These are phyloP conservation scores for Scaptomyza cyrtandrae DNA, from an alignment of 2,888 invertebrate genomes.

Conservation along the genomic window DNA sequence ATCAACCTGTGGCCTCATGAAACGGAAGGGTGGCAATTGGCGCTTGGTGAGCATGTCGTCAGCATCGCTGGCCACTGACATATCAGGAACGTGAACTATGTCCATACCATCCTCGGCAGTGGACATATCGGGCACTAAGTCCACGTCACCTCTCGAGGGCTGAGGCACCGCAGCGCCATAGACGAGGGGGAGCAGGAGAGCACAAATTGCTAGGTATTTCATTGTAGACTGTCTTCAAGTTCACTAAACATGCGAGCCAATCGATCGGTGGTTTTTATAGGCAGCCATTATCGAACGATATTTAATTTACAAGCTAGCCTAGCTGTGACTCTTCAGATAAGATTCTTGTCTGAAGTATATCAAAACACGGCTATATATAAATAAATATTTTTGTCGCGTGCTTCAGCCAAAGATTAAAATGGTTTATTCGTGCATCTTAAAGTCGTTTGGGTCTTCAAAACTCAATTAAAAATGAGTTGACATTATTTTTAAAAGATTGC, in stretches of 20 bases:
- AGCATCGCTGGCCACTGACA: conserved; percentile 53
- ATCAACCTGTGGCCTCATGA: conserved; percentile 19
- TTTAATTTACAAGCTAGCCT: conserved; percentile 45
- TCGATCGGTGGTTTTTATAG: conserved; percentile 42
- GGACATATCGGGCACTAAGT: conserved; percentile 50
- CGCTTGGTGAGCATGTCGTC: background rate
- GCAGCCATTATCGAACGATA: conserved; percentile 41
- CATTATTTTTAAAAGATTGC: too few species aligned
- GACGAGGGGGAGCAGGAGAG: conserved; percentile 66
- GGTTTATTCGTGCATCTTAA: background rate
- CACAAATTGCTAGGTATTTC: conserved; percentile 64
- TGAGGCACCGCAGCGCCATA: conserved; percentile 52
- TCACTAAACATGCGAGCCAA: conserved; percentile 44
- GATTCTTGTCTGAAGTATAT: conserved; percentile 26
- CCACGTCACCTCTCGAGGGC: conserved; percentile 8
- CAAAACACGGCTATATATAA: background rate
- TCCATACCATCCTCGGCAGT: conserved; percentile 28
- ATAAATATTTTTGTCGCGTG: conserved; percentile 13
- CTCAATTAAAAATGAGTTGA: background rate
- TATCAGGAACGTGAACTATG: conserved; percentile 26
- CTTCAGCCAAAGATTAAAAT: conserved; percentile 12
- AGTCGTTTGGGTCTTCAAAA: background rate
- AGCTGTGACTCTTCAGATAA: conserved; percentile 45
- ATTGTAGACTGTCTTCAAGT: conserved; percentile 35
- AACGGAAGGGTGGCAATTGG: background rate